Evolutionary conservation across 2,888 invertebrate genomes (phyloP), one percentile per base, ranked within the genome.

Genomic region (Drosophila helvetica): DNA sequence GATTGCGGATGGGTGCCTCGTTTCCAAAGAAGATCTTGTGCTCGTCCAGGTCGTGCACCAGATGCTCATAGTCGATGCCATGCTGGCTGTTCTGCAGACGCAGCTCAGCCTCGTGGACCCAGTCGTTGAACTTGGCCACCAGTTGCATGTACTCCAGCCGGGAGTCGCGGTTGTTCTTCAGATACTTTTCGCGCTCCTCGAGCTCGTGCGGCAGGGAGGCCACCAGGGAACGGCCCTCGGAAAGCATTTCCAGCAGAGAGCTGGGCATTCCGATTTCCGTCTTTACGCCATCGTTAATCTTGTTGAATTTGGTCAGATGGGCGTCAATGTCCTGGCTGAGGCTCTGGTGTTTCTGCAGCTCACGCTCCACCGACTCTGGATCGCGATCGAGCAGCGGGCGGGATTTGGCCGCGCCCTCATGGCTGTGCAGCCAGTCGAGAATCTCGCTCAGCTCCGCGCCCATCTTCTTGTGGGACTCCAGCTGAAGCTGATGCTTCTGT

Each of bases 41-140:
- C 84, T 97, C 96, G 89, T 97, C 96, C 25, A 98, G 93, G 88
- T 97, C 96, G 8, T 94, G 93, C 53, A 95, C 93, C 9, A 98
- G 95, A 78, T 96, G 96, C 81, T 96, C 96, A 88, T 97, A 98
- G 90, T 98, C 96, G 7, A 98, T 95, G 15, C 98, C 98, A 75
- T 96, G 96, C 86, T 96, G 96, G 74, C 95, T 95, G 88, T 95
- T 95, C 72, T 95, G 94, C 22, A 98, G 91, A 48, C 96, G 94
- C 54, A 95, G 94, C 79, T 96, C 95, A 0, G 97, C 97, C 88
- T 97, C 96, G 84, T 95, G 95, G 0, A 97, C 95, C 97, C 98
- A 97, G 58, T 94, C 94, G 82, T 95, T 95, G 7, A 98, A 93
- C 91, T 96, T 96, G 52, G 96, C 95, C 1, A 96, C 95, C 6